Base-by-base conservation (phyloP, 2,113 vertebrate species). In the Crotalus horridus region DNA sequence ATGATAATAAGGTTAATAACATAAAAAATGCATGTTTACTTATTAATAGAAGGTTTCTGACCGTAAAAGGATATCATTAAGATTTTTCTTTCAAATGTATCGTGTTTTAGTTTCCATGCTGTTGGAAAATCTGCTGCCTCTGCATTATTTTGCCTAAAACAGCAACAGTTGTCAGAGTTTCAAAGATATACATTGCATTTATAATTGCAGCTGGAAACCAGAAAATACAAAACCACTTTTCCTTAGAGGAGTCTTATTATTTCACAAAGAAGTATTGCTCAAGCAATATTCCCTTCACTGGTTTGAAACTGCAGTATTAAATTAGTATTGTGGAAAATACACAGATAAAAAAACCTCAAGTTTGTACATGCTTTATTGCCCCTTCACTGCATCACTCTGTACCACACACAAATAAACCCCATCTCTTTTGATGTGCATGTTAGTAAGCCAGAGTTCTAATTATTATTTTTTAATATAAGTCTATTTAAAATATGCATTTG, bases 61-160 rank as follows among this genome's bases (percentile, higher is more conserved):
- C 58, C 58, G 48, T 86, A 69, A 69, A 69, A 48, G 17, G 23
- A 6, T 51, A 69, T 87, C 8, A 46, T 56, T 92, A 90, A 87
- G 55, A 48, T 87, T 29, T 74, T 74, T 0, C 43, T 90, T 90
- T 43, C 90, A 93, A 93, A 88, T 92, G 17, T 1, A 93, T 90
- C 53, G 17, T 53, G 4, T 15, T 54, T 51, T 17, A 87, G 43
- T 4, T 58, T 0, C 0, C 29, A 89, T 17, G 4, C 13, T 7
- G 3, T 88, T 69, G 9, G 12, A 93, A 94, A 95, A 93, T 86
- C 56, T 53, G 43, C n/a, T 90, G 88, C 9, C 58, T 87, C 61
- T 88, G 48, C 46, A 55, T 81, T 74, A 86, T 29, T 86, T 90
- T 90, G 56, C 46, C 43, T 86, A 90, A 81, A 93, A 61, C 3